Conservation (phyloP, 2,113 vertebrate genomes). For the Trachemys scripta region DNA sequence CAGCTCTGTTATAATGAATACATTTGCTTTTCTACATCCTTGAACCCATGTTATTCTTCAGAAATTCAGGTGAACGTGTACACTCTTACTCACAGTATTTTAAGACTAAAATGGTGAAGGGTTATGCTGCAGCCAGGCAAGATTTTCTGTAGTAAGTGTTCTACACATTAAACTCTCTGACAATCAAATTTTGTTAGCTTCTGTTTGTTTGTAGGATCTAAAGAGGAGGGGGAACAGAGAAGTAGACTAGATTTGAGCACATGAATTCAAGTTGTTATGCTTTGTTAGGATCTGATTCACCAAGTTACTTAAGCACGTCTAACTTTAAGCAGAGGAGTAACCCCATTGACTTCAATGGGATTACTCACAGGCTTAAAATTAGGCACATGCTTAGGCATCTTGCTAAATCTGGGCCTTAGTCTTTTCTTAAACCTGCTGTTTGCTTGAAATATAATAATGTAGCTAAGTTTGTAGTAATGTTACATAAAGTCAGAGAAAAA, state of each 20-base stretch:
- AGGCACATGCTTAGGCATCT: background rate
- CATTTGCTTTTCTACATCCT: background rate
- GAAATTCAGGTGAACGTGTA: background rate
- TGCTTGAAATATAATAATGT: too few relatives aligned
- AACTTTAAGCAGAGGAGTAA: background rate
- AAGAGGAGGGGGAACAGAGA: background rate
- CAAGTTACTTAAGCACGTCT: background rate
- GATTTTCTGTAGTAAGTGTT: background rate
- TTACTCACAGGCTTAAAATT: background rate
- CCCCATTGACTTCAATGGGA: background rate
- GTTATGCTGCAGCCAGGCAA: background rate
- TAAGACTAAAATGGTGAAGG: background rate
- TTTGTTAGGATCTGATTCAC: background rate
- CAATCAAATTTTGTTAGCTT: background rate
- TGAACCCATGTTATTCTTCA: background rate
- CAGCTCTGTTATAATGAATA: background rate
- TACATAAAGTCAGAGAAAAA: background rate
- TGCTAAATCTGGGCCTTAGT: background rate
- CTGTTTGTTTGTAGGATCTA: background rate
- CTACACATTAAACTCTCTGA: background rate
- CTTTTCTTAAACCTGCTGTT: background rate
- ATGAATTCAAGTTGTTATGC: background rate
- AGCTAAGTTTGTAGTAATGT: background rate
- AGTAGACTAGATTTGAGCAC: background rate
- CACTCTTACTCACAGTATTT: background rate